Evolutionary conservation across 2,113 vertebrate genomes (phyloP).

Genomic region (Brevimyrus niger): DNA sequence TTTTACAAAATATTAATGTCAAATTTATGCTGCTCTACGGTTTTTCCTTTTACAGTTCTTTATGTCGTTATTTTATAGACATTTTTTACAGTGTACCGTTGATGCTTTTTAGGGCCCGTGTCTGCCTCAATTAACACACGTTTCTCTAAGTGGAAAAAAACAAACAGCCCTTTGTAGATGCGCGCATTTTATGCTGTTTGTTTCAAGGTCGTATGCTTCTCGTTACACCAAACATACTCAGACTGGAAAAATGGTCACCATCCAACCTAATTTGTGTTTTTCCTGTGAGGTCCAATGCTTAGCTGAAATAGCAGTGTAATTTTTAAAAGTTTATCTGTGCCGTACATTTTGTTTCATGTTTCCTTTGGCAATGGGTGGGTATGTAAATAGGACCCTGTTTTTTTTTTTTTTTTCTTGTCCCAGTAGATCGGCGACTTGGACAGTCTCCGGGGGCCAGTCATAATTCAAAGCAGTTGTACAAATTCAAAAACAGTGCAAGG

Average conservation of each 20-base stretch:
- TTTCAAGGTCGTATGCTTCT: not conserved
- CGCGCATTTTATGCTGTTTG: not conserved
- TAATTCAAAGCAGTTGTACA: slow-evolving; percentile 37
- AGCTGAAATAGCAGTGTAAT: slow-evolving; percentile 7
- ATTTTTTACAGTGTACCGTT: not conserved
- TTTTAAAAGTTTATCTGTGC: slow-evolving; percentile 28
- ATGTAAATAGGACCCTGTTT: slow-evolving; percentile 57
- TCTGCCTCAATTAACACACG: not conserved
- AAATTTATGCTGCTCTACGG: too few species aligned
- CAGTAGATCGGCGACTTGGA: slow-evolving; percentile 44
- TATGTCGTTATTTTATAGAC: too few species aligned
- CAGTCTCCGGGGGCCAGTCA: slow-evolving; percentile 37
- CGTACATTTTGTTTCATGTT: slow-evolving; percentile 45
- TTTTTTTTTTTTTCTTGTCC: not conserved
- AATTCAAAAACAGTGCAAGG: slow-evolving; percentile 41
- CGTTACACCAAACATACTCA: slow-evolving; percentile 26
- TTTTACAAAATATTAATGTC: too few species aligned
- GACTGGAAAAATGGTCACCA: slow-evolving; percentile 21
- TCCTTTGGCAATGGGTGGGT: slow-evolving; percentile 48
- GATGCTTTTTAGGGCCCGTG: not conserved
- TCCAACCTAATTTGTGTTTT: slow-evolving; percentile 19
- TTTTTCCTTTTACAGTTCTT: too few species aligned
- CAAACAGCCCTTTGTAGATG: not conserved
- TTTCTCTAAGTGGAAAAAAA: not conserved
- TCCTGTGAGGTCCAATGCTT: slow-evolving; percentile 16